phyloP scores from a whole-genome alignment of 2,797 vertebrate genomes.

The Thripadectes ignobilis region DNA sequence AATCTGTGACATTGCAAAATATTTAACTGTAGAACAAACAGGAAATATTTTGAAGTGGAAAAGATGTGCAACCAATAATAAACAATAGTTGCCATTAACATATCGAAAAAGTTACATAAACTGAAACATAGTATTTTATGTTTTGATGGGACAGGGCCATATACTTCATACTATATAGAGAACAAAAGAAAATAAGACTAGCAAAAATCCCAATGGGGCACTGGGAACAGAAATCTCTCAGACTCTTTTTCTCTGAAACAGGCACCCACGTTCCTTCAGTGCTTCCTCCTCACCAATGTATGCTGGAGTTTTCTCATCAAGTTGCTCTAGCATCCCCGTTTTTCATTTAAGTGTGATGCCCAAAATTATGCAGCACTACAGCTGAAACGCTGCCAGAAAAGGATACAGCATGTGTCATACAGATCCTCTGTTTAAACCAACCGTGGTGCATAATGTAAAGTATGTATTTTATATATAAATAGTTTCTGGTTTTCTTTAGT shows the following conservation, averaged over 20 bases:
- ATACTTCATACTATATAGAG: background rate
- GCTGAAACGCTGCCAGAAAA: background rate
- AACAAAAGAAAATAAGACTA: background rate
- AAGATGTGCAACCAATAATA: background rate
- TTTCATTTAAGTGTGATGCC: background rate
- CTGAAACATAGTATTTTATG: background rate
- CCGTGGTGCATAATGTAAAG: background rate
- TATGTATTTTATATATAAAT: background rate
- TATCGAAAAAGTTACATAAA: background rate
- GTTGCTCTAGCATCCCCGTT: background rate
- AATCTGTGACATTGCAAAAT: background rate
- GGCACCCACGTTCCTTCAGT: background rate
- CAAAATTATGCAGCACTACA: background rate
- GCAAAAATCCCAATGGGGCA: background rate
- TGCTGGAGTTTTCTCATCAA: background rate
- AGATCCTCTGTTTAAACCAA: background rate
- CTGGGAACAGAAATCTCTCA: background rate
- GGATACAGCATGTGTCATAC: background rate
- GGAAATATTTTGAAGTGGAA: background rate
- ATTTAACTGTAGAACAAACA: background rate
- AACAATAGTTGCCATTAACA: background rate
- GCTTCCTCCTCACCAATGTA: background rate
- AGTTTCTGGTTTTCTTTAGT: background rate
- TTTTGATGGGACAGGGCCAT: background rate
- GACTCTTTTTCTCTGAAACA: background rate